These are phyloP conservation scores for Rhynchophorus ferrugineus DNA, from an alignment of 1,140 invertebrate species.

Conservation along the genomic window DNA sequence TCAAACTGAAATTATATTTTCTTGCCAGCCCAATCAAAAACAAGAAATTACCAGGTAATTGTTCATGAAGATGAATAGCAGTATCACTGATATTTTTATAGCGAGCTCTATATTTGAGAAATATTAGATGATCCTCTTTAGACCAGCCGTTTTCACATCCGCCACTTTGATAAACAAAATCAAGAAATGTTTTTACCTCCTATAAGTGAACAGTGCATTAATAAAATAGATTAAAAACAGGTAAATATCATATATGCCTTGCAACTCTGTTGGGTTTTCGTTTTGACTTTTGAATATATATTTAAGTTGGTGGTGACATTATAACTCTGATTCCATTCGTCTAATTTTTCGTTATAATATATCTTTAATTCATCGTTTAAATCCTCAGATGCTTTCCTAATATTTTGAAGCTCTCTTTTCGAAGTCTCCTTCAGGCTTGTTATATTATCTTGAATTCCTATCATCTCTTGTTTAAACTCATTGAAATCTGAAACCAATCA, in stretches of 20 bases:
- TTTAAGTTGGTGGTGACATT: constrained; percentile 34
- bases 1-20: too few species aligned
- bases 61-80: constrained; percentile 25
- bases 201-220: constrained; percentile 29
- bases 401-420: constrained; percentile 29
- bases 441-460: constrained; percentile 40
- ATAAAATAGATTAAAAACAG: too few species aligned
- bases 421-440: constrained; percentile 36
- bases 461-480: constrained; percentile 40
- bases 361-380: constrained; percentile 33
- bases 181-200: constrained; percentile 45
- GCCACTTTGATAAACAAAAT: constrained; percentile 40
- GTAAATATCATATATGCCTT: too few species aligned
- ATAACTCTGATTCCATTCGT: constrained; percentile 31
- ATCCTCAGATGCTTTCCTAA: constrained; percentile 33
- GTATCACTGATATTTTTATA: constrained; percentile 33
- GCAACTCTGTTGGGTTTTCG: constrained; percentile 35
- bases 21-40: too few species aligned
- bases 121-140: constrained; percentile 45
- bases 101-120: constrained; percentile 42
- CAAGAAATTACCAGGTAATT: constrained; percentile 28
- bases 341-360: constrained; percentile 26
- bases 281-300: constrained; percentile 37
- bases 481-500: constrained; percentile 40
- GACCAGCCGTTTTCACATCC: constrained; percentile 46